phyloP scores from a whole-genome alignment of 2,888 invertebrate genomes.

The Linnaemya tessellans region DNA sequence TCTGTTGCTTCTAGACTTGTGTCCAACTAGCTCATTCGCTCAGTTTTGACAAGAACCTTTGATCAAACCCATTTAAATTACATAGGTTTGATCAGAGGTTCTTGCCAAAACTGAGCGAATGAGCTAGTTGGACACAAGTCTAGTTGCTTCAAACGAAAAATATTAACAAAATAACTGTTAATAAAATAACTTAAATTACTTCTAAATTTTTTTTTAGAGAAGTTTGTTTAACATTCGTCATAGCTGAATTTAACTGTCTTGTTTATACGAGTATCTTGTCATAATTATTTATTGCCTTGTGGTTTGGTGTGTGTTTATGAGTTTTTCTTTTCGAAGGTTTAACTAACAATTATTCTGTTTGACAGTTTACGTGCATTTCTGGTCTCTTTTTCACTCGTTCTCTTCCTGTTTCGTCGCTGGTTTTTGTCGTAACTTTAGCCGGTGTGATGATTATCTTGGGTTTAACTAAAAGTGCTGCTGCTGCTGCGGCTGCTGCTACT shows the following conservation, averaged over 20 bases:
- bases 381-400: background rate
- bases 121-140: too few relatives aligned
- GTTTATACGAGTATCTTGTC: constrained; percentile 53
- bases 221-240: background rate
- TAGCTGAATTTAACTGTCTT: background rate
- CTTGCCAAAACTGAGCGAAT: too few relatives aligned
- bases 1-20: too few relatives aligned
- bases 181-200: too few relatives aligned
- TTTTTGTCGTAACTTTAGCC: constrained; percentile 24
- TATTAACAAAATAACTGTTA: too few relatives aligned
- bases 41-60: too few relatives aligned
- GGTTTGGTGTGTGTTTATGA: constrained; percentile 66
- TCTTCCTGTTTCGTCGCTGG: background rate
- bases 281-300: constrained; percentile 70
- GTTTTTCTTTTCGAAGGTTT: constrained; percentile 34
- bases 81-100: too few relatives aligned
- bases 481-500: constrained; percentile 19
- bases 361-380: constrained; percentile 65
- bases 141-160: too few relatives aligned
- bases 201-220: too few relatives aligned
- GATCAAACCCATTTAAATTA: too few relatives aligned
- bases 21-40: too few relatives aligned
- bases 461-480: constrained; percentile 20
- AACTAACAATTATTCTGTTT: constrained; percentile 68
- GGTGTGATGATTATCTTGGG: constrained; percentile 45